Percentiles rank a stretch among this genome's conserved stretches.
phyloP scores from a whole-genome alignment of 1,140 invertebrate species.

The Vollenhovia emeryi region DNA sequence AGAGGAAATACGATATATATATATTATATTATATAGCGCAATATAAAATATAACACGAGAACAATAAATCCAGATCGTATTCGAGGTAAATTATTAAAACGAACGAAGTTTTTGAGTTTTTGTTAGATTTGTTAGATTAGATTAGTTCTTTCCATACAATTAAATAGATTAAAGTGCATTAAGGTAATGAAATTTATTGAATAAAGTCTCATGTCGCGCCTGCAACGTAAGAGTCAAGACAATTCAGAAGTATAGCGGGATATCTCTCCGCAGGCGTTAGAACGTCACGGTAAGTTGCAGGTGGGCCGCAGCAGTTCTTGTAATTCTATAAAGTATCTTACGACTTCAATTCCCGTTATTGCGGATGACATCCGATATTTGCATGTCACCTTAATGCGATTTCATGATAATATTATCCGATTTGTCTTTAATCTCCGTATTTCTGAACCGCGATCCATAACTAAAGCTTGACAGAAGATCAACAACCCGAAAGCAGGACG shows the following conservation, averaged over 20 bases:
- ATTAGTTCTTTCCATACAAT: not conserved
- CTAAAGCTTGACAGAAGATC: slow-evolving; percentile 2
- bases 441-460: slow-evolving; percentile 1
- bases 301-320: not conserved
- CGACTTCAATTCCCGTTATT: not conserved
- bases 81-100: slow-evolving; percentile 8
- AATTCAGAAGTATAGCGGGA: not conserved
- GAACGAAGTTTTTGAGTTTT: not conserved
- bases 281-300: not conserved
- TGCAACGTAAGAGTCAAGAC: not conserved
- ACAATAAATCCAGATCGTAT: not conserved
- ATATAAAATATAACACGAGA: not conserved
- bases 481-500: not conserved
- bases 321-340: not conserved
- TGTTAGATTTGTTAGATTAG: too few species aligned
- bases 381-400: not conserved
- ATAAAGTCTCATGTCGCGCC: slow-evolving; percentile 1
- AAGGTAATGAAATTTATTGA: not conserved
- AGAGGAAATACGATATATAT: not conserved
- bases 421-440: not conserved
- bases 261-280: slow-evolving; percentile 37
- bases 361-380: not conserved
- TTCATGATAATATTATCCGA: slow-evolving; percentile 31
- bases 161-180: not conserved
- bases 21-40: not conserved